Evolutionary conservation across 1,140 invertebrate genomes (phyloP).

Genomic region (Brachionus rotundiformis): DNA sequence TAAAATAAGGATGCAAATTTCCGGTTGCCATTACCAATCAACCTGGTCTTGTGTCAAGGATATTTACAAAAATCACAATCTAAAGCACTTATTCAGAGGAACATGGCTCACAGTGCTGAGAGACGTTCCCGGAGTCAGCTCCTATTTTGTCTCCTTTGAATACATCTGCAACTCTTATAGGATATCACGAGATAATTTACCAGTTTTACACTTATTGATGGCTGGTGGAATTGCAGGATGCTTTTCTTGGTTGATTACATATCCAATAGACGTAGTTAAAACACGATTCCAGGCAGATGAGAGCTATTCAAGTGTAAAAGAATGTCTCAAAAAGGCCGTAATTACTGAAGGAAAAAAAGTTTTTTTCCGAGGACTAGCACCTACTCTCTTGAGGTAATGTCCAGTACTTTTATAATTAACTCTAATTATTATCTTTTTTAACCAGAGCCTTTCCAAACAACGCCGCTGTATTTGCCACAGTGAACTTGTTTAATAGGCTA

Average conservation of each 20-base stretch:
- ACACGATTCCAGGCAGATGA: slow-evolving; percentile 75
- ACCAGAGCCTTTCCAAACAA: slow-evolving; percentile 49
- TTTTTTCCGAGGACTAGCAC: slow-evolving; percentile 57
- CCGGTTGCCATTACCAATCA: slow-evolving; percentile 14
- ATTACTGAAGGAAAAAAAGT: slow-evolving; percentile 74
- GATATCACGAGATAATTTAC: slow-evolving; percentile 66
- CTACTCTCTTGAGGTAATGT: slow-evolving; percentile 57
- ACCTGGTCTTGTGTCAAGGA: slow-evolving; percentile 29
- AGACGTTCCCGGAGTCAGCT: slow-evolving; percentile 56
- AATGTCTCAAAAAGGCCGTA: slow-evolving; percentile 67
- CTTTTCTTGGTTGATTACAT: slow-evolving; percentile 79
- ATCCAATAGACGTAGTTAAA: slow-evolving; percentile 86
- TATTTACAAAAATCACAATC: neutral
- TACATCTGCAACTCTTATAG: slow-evolving; percentile 68
- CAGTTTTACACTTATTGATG: slow-evolving; percentile 67
- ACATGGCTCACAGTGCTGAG: slow-evolving; percentile 38
- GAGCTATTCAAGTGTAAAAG: slow-evolving; percentile 53
- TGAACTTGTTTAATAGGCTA: slow-evolving; percentile 30
- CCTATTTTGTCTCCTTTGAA: slow-evolving; percentile 70
- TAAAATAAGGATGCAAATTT: slow-evolving; percentile 77
- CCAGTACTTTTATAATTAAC: neutral
- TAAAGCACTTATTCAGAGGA: neutral
- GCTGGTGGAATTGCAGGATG: slow-evolving; percentile 81
- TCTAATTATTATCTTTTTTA: neutral
- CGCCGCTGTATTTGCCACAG: slow-evolving; percentile 47